Percentiles rank a stretch among this genome's conserved stretches.
Conservation (phyloP, 2,797 vertebrate genomes). For the Clamator glandarius region DNA sequence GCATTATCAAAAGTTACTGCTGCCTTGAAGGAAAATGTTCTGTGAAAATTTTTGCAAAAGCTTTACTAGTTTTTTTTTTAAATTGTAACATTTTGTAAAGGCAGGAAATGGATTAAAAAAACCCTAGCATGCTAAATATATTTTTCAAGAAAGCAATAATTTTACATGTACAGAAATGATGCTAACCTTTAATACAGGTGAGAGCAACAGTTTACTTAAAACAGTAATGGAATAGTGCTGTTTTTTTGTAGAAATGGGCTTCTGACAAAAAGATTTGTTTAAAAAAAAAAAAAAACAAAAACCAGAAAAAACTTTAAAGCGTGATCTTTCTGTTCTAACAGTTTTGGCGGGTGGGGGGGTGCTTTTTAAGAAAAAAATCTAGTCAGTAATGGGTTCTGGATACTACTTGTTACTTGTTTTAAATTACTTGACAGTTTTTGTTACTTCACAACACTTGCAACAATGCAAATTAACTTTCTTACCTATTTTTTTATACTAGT, state of each 20-base stretch:
- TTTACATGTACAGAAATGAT: conserved; percentile 86
- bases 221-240: conserved; percentile 71
- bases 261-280: conserved; percentile 77
- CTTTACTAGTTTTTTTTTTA: conserved; percentile 84
- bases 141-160: conserved; percentile 89
- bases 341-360: conserved; percentile 72
- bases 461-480: conserved; percentile 73
- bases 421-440: conserved; percentile 78
- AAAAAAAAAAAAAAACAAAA: conserved; percentile 33
- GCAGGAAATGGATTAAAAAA: conserved; percentile 78
- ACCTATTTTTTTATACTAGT: conserved; percentile 47
- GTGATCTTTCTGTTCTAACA: conserved; percentile 82
- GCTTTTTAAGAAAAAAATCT: conserved; percentile 71
- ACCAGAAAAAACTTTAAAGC: conserved; percentile 56
- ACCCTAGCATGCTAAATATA: conserved; percentile 84
- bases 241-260: conserved; percentile 76
- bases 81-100: conserved; percentile 86
- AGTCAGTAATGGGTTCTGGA: conserved; percentile 74
- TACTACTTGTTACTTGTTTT: conserved; percentile 74
- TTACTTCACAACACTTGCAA: conserved; percentile 70
- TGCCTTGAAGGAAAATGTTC: conserved; percentile 85
- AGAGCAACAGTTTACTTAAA: conserved; percentile 84
- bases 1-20: conserved; percentile 85
- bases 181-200: conserved; percentile 83
- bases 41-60: conserved; percentile 85